Evolutionary conservation across 1,140 invertebrate genomes (phyloP), one percentile per base, ranked within the genome.

Genomic region (Drosophila sechellia): DNA sequence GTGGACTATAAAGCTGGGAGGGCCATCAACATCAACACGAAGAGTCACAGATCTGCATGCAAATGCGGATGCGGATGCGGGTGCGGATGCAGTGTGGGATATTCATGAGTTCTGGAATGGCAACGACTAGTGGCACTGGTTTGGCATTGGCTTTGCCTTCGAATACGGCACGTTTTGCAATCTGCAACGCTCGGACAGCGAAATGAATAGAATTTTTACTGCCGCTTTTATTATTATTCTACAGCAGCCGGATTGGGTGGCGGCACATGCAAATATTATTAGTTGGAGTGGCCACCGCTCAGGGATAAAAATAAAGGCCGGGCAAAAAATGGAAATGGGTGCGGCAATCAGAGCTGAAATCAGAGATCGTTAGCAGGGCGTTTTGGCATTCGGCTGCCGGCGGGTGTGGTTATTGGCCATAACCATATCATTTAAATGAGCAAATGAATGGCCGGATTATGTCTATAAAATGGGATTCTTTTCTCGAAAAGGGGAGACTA

Each of bases 201-300:
- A 84, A 87, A 89, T 89, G 84, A 89, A 89, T 89, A 89, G 84
- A 89, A 89, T 89, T 89, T 89, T 89, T 89, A 89, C 64, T 90
- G 80, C 84, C 77, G 68, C 25, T 60, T 87, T 87, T 87, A 87
- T 83, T 87, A 87, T 89, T 80, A 78, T 89, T 77, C 58, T 61
- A 53, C 31, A 17, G 37, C 52, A n/a, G 58, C 42, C 69, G 35
- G 35, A 12, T 39, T 49, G 69, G 49, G 48, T 49, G 64, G 27
- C 12, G 52, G 45, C 35, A 75, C 64, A 87, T 89, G 83, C 71
- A 89, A 89, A 84, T 84, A 87, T 79, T 84, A 86, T 89, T 83
- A 83, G 84, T 83, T 58, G 60, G 58, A 83, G 60, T 86, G 83
- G 57, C 64, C 74, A 42, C 22, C 50, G 50, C 66, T 56, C 63